Conservation (phyloP, 1,140 invertebrate species). For the Monochamus saltuarius region DNA sequence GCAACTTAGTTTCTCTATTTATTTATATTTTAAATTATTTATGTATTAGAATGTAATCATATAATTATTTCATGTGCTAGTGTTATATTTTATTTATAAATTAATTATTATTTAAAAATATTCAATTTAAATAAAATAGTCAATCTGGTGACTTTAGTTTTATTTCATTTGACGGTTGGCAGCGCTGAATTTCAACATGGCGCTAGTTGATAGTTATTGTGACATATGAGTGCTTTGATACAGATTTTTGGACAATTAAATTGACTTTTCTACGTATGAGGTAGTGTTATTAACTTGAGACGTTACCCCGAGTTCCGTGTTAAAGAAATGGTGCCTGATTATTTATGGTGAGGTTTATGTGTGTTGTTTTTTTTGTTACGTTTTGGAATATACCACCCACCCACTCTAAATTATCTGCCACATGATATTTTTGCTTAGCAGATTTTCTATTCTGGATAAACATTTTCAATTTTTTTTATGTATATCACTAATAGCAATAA, state of each 20-base stretch:
- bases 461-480: constrained; percentile 3
- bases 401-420: constrained; percentile 24
- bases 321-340: neutral
- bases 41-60: constrained; percentile 5
- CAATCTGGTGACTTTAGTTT: neutral
- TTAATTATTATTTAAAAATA: neutral
- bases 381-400: constrained; percentile 23
- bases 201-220: constrained; percentile 20
- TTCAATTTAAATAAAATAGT: constrained; percentile 5
- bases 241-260: constrained; percentile 14
- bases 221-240: constrained; percentile 20
- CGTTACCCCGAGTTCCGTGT: constrained; percentile 7
- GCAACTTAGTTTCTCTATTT: constrained; percentile 29
- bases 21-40: constrained; percentile 27
- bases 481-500: neutral
- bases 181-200: constrained; percentile 22
- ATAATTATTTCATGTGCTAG: constrained; percentile 1
- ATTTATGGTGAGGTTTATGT: constrained; percentile 17
- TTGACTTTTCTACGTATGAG: constrained; percentile 5
- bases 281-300: neutral
- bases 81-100: constrained; percentile 1
- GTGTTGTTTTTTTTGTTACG: constrained; percentile 12
- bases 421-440: constrained; percentile 35
- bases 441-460: constrained; percentile 11
- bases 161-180: constrained; percentile 7